Percentiles rank a stretch among this genome's conserved stretches.
Evolutionary conservation across 2,888 invertebrate genomes (phyloP).

Genomic region (Amaurobius ferox): DNA sequence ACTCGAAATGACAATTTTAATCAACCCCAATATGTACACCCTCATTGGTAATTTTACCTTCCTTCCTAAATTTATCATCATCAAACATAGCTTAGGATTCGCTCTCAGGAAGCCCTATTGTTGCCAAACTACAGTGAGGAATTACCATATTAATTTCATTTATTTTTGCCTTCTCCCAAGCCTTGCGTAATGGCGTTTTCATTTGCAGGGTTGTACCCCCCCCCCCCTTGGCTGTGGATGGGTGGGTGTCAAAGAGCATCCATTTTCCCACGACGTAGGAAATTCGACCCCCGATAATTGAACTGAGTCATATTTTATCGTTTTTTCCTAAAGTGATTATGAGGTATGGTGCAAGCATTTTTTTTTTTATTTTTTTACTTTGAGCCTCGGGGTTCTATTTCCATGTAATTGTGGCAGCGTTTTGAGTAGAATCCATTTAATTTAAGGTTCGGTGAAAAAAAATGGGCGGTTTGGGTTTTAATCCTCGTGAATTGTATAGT

Average conservation of each 20-base stretch:
- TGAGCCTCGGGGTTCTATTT: neutral
- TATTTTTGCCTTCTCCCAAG: constrained; percentile 25
- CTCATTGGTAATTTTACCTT: neutral
- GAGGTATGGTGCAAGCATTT: neutral
- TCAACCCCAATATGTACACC: neutral
- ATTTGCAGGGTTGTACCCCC: constrained; percentile 12
- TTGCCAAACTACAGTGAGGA: constrained; percentile 30
- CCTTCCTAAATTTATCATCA: neutral
- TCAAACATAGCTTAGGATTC: neutral
- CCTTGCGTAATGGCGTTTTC: constrained; percentile 45
- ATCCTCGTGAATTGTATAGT: no score
- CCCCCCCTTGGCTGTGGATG: neutral
- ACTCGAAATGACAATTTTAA: neutral
- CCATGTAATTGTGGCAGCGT: neutral
- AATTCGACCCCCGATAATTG: constrained; percentile 59
- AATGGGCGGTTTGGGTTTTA: no score
- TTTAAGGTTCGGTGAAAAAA: no score
- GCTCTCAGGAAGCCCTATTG: constrained; percentile 28
- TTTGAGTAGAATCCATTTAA: no score
- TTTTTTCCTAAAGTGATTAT: constrained; percentile 14
- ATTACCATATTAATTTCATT: constrained; percentile 66
- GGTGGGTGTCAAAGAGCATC: neutral
- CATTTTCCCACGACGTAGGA: constrained; percentile 39
- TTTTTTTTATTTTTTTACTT: neutral
- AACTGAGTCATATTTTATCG: constrained; percentile 47